Base-by-base conservation (phyloP, 2,888 invertebrate species). In the Peribatodes rhomboidaria region DNA sequence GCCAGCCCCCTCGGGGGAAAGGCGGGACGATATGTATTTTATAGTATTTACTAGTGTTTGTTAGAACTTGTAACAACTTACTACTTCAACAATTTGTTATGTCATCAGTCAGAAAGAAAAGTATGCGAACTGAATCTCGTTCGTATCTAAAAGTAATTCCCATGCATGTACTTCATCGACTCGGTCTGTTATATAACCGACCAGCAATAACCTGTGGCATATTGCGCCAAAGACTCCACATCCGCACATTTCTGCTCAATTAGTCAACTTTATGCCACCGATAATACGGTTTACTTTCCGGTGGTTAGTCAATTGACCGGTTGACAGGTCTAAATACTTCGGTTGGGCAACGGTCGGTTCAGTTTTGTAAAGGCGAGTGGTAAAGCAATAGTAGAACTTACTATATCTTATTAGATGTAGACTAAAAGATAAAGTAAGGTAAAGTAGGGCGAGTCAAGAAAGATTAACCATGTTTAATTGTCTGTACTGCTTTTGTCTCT, bases 201-300 rank as follows among this genome's bases (percentile, higher is more conserved):
- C 65, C 65, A 54, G 65, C 42, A 31, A 14, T 41, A 31, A 39
- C 35, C 37, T 18, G 47, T 63, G 57, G 47, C 33, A 53, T 61
- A 58, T 61, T 65, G 61, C 66, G 61, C 60, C 56, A 61, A 65
- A 57, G 46, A 46, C 57, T 46, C 52, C 50, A 20, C 63, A 63
- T 54, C 54, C 22, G 47, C 22, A 22, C 41, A 20, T 41, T 46
- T 16, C 20, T 14, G 14, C n/a, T 42, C n/a, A 57, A 44, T 62
- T 52, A 20, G 18, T 39, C 46, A 58, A 39, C 44, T 39, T 54
- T 58, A 54, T 58, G 2, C 6, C 8, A 8, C 22, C 22, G 13
- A 63, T 39, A 41, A 56, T 63, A 58, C 14, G 58, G 63, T 49
- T n/a, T 41, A 47, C 31, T 63, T 54, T 63, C 53, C 58, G 41